These are phyloP conservation scores for Panopea generosa DNA, from an alignment of 2,888 invertebrate genomes.

Conservation along the genomic window DNA sequence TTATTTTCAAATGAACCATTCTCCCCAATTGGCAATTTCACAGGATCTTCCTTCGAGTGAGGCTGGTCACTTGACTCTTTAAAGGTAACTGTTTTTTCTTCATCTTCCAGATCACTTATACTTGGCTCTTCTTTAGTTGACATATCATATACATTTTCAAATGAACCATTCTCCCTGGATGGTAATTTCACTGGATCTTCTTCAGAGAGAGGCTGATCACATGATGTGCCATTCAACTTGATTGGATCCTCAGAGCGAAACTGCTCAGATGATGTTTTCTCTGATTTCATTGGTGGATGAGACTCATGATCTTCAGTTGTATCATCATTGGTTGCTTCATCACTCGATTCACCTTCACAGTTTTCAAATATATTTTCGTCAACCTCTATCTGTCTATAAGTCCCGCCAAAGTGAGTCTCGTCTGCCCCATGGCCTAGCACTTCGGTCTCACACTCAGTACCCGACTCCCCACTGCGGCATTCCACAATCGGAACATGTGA, in stretches of 20 bases:
- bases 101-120: constrained; percentile 50
- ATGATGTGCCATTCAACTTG: no score
- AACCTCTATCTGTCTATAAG: constrained; percentile 2
- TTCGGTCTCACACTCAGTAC: constrained; percentile 31
- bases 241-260: no score
- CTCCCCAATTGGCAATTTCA: no score
- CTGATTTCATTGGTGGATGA: no score
- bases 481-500: constrained; percentile 61
- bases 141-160: not conserved
- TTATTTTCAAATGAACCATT: not conserved
- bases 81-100: constrained; percentile 10
- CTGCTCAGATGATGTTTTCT: no score
- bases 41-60: not conserved
- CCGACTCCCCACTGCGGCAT: constrained; percentile 35
- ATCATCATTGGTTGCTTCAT: not conserved
- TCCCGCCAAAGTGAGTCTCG: constrained; percentile 18
- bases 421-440: not conserved
- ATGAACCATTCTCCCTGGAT: no score
- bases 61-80: not conserved
- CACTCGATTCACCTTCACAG: constrained; percentile 1
- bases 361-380: constrained; percentile 1
- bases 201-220: no score
- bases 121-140: constrained; percentile 20
- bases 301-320: not conserved
- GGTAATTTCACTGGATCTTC: no score